A percentile compares a stretch with the other conserved stretches of the same genome.
phyloP scores from a whole-genome alignment of 2,797 vertebrate genomes.

The Pitangus sulphuratus region DNA sequence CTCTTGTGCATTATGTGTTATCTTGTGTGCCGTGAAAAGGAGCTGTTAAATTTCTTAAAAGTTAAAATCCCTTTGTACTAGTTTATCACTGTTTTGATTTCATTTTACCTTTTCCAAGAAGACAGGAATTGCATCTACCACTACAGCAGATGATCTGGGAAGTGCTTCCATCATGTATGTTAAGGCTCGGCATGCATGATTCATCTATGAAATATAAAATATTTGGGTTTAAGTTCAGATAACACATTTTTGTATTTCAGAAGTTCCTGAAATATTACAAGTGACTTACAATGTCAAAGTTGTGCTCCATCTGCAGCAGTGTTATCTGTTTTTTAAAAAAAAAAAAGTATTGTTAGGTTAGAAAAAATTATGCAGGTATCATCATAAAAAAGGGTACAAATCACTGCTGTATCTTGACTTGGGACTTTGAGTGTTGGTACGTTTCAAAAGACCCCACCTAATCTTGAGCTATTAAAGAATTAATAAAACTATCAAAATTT shows the following conservation, averaged over 20 bases:
- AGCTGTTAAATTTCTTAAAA: neutral
- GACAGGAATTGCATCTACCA: conserved; percentile 98
- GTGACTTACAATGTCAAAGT: conserved; percentile 98
- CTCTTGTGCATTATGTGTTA: neutral
- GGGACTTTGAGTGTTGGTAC: neutral
- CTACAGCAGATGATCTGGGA: conserved; percentile 97
- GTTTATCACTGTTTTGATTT: neutral
- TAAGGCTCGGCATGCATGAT: conserved; percentile 97
- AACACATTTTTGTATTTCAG: neutral
- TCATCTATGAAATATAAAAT: conserved; percentile 85
- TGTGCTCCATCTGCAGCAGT: conserved; percentile 99
- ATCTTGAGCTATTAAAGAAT: neutral
- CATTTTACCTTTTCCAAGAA: conserved; percentile 95
- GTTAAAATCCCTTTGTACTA: neutral
- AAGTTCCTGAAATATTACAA: neutral
- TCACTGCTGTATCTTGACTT: neutral
- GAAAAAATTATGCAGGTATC: neutral
- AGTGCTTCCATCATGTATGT: conserved; percentile 99
- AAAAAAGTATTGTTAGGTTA: neutral
- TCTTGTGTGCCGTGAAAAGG: neutral
- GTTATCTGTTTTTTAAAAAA: conserved; percentile 86
- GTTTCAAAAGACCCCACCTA: neutral
- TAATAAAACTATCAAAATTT: neutral
- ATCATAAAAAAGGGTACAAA: neutral
- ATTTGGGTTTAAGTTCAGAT: neutral